Percentiles rank a stretch among this genome's conserved stretches.
Evolutionary conservation across 2,113 vertebrate genomes (phyloP).

Genomic region (Apodemus speciosus): DNA sequence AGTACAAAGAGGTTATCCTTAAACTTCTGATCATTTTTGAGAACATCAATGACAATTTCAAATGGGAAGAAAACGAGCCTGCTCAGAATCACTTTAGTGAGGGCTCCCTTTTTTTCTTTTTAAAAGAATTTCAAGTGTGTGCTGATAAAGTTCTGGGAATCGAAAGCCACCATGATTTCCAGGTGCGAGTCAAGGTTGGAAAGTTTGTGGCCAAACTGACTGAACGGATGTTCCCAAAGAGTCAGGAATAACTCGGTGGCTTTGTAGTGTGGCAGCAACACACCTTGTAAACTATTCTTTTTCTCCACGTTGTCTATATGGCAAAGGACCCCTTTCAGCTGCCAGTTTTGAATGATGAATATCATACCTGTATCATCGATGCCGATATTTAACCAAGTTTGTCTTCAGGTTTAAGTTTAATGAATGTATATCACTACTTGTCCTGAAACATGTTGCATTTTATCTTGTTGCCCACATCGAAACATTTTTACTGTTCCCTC

Average conservation of each 20-base stretch:
- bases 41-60: slow-evolving; percentile 88
- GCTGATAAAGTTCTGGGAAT: slow-evolving; percentile 89
- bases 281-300: slow-evolving; percentile 69
- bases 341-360: slow-evolving; percentile 69
- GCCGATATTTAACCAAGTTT: slow-evolving; percentile 72
- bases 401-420: slow-evolving; percentile 68
- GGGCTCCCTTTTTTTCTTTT: slow-evolving; percentile 90
- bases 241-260: slow-evolving; percentile 72
- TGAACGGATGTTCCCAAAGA: slow-evolving; percentile 74
- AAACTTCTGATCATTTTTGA: slow-evolving; percentile 89
- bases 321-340: slow-evolving; percentile 67
- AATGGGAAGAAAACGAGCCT: slow-evolving; percentile 67
- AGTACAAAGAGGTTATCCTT: slow-evolving; percentile 89
- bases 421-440: slow-evolving; percentile 68
- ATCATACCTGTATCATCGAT: slow-evolving; percentile 59
- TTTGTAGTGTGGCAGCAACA: slow-evolving; percentile 62
- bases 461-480: slow-evolving; percentile 66
- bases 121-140: slow-evolving; percentile 86
- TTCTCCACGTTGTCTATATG: slow-evolving; percentile 75
- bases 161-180: slow-evolving; percentile 89
- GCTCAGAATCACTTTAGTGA: slow-evolving; percentile 84
- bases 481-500: slow-evolving; percentile 74
- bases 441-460: slow-evolving; percentile 72
- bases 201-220: slow-evolving; percentile 85
- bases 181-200: slow-evolving; percentile 92